These are phyloP conservation scores for Scortum barcoo DNA, from an alignment of 2,113 vertebrate species.

Conservation along the genomic window DNA sequence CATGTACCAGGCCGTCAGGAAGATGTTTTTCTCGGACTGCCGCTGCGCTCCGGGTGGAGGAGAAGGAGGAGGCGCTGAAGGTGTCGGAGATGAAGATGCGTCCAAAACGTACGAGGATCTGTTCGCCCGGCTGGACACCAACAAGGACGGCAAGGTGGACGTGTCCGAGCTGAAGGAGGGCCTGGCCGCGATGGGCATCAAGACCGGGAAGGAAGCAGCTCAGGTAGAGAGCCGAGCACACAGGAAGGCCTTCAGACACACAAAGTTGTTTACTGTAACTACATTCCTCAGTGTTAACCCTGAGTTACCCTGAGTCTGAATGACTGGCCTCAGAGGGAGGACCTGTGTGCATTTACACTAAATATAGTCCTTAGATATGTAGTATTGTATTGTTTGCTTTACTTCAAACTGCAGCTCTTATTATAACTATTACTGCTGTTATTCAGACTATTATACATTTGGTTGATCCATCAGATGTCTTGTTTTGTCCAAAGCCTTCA, in stretches of 20 bases:
- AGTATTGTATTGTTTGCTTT: neutral
- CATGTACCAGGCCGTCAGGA: conserved; percentile 74
- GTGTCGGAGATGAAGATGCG: too few species aligned
- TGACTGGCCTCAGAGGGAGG: conserved; percentile 1
- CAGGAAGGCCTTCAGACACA: neutral
- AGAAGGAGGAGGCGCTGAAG: too few species aligned
- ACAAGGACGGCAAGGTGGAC: conserved; percentile 92
- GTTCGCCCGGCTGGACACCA: conserved; percentile 90
- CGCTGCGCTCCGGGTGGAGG: too few species aligned
- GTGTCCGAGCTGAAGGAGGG: conserved; percentile 91
- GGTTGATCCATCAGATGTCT: neutral
- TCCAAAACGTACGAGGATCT: conserved; percentile 86
- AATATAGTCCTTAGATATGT: neutral
- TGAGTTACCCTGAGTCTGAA: neutral
- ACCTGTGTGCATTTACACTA: too few species aligned
- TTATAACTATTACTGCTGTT: neutral
- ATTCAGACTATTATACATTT: neutral
- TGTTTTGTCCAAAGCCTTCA: neutral
- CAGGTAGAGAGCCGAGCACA: conserved; percentile 83
- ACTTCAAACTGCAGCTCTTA: neutral
- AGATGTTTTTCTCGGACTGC: conserved; percentile 79
- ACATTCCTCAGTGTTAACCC: neutral
- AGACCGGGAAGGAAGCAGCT: conserved; percentile 85
- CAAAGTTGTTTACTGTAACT: neutral
- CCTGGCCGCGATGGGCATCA: conserved; percentile 88